Percentiles rank a stretch among this genome's conserved stretches.
Conservation (phyloP, 2,113 vertebrate species). For the Polypterus bichir region DNA sequence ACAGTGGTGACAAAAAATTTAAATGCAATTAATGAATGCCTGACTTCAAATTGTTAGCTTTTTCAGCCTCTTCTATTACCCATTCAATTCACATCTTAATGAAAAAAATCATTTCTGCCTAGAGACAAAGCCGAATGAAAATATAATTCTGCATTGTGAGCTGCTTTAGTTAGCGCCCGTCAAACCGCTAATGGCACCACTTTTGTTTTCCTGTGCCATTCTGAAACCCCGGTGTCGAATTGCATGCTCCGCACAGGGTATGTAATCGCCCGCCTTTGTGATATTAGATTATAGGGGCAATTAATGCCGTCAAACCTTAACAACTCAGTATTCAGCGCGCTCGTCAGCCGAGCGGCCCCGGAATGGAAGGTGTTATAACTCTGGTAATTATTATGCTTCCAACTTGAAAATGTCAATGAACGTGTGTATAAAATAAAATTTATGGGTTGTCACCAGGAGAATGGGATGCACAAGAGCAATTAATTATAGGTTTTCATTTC, state of each 20-base stretch:
- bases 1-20: slow-evolving; percentile 40
- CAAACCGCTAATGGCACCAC: slow-evolving; percentile 60
- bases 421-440: slow-evolving; percentile 63
- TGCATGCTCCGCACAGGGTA: slow-evolving; percentile 45
- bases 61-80: slow-evolving; percentile 37
- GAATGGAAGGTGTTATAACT: slow-evolving; percentile 46
- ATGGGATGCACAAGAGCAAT: slow-evolving; percentile 61
- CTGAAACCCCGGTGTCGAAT: slow-evolving; percentile 54
- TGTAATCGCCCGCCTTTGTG: slow-evolving; percentile 67
- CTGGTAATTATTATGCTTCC: slow-evolving; percentile 58
- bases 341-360: slow-evolving; percentile 23
- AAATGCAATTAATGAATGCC: slow-evolving; percentile 51
- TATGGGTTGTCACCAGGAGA: slow-evolving; percentile 54
- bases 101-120: slow-evolving; percentile 59
- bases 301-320: slow-evolving; percentile 69
- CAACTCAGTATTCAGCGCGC: slow-evolving; percentile 50
- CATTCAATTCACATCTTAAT: slow-evolving; percentile 55
- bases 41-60: slow-evolving; percentile 44
- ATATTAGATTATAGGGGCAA: slow-evolving; percentile 76
- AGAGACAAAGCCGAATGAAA: slow-evolving; percentile 67
- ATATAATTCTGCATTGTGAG: slow-evolving; percentile 69
- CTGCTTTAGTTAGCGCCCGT: slow-evolving; percentile 58
- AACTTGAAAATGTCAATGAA: slow-evolving; percentile 60
- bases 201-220: slow-evolving; percentile 57
- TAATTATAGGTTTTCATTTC: slow-evolving; percentile 68